Evolutionary conservation across 2,888 invertebrate genomes (phyloP).

Genomic region (Chloroclysta siterata): DNA sequence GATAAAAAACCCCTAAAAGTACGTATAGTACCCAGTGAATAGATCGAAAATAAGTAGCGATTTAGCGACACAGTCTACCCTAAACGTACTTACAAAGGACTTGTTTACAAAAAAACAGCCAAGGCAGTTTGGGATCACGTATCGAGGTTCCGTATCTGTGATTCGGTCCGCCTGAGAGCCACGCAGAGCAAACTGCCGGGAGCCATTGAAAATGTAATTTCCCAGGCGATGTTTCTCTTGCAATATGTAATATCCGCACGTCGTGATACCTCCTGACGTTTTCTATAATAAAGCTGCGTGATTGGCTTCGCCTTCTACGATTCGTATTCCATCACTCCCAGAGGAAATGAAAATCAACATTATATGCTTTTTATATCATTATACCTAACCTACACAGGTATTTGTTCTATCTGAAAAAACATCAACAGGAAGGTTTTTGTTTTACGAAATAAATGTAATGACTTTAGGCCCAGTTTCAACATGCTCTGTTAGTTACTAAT

Average conservation of each 20-base stretch:
- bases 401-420: too few species aligned
- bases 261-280: constrained; percentile 11
- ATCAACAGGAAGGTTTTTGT: too few species aligned
- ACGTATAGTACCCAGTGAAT: constrained; percentile 1
- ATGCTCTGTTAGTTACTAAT: too few species aligned
- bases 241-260: constrained; percentile 13
- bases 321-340: constrained; percentile 7
- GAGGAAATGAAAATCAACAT: constrained; percentile 19
- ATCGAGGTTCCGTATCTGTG: constrained; percentile 16
- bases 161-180: constrained; percentile 5
- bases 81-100: constrained; percentile 16
- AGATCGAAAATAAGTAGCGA: constrained; percentile 18
- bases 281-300: constrained; percentile 16
- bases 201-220: constrained; percentile 20
- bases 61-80: constrained; percentile 12
- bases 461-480: too few species aligned
- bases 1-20: constrained; percentile 4
- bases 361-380: constrained; percentile 1
- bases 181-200: constrained; percentile 16
- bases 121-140: constrained; percentile 4
- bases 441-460: too few species aligned
- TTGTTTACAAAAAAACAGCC: constrained; percentile 19
- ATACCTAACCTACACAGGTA: not conserved
- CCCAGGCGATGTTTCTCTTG: constrained; percentile 21
- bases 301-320: constrained; percentile 8